A percentile compares a stretch with the other conserved stretches of the same genome.
Conservation (phyloP, 2,888 invertebrate genomes). For the Calameuta pallipes region DNA sequence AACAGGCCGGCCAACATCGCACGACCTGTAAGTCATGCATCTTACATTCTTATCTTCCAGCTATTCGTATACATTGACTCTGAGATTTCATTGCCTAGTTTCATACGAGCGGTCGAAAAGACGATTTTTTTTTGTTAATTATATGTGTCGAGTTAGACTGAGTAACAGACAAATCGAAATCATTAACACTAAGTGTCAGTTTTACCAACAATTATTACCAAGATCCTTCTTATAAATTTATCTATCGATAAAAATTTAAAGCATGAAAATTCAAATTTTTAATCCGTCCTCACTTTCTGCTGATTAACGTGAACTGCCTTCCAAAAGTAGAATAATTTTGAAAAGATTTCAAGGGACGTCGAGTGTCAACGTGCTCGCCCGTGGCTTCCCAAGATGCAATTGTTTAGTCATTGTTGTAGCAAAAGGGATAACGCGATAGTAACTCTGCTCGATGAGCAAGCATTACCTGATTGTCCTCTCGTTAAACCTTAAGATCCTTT, state of each 20-base stretch:
- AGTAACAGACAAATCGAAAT: neutral
- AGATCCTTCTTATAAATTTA: neutral
- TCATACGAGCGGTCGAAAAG: neutral
- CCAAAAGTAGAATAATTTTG: neutral
- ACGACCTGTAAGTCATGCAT: conserved; percentile 74
- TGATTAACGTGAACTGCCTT: neutral
- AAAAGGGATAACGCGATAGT: too few relatives aligned
- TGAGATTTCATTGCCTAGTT: neutral
- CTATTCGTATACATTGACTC: neutral
- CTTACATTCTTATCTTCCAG: conserved; percentile 4
- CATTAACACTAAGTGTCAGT: neutral
- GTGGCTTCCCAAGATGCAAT: neutral
- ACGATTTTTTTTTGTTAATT: neutral
- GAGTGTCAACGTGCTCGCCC: neutral
- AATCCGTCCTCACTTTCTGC: neutral
- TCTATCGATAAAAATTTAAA: neutral
- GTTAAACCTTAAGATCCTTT: neutral
- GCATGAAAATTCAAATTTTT: too few relatives aligned
- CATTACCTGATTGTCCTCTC: neutral
- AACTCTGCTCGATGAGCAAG: neutral
- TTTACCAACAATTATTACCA: neutral
- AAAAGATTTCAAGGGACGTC: neutral
- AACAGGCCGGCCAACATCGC: conserved; percentile 77
- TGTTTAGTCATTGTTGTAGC: too few relatives aligned
- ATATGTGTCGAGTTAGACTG: neutral